Evolutionary conservation across 2,888 invertebrate species (phyloP).

Genomic region (Thera obeliscata): DNA sequence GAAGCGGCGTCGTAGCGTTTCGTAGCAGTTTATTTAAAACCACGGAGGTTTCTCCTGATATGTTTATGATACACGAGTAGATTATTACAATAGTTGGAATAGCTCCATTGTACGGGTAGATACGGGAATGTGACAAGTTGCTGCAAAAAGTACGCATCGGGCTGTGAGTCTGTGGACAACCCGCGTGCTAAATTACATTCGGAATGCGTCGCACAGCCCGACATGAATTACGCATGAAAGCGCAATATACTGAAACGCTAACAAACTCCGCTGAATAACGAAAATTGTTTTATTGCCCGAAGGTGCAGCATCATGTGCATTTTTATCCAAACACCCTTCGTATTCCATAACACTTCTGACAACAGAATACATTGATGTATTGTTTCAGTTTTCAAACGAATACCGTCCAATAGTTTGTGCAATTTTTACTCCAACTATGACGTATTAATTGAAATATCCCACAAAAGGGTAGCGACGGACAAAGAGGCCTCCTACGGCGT

Average conservation of each 20-base stretch:
- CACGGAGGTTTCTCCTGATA: not conserved
- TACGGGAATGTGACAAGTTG: conserved; percentile 1
- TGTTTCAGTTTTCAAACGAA: conserved; percentile 53
- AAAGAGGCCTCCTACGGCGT: conserved; percentile 51
- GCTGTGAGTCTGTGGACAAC: conserved; percentile 42
- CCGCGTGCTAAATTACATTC: conserved; percentile 74
- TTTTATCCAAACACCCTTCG: conserved; percentile 18
- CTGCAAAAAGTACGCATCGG: conserved; percentile 17
- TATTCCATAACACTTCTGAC: conserved; percentile 38
- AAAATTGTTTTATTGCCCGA: conserved; percentile 35
- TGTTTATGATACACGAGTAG: not conserved
- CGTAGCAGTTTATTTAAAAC: conserved; percentile 7
- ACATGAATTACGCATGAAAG: conserved; percentile 78
- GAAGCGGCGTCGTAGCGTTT: conserved; percentile 37
- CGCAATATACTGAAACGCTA: conserved; percentile 64
- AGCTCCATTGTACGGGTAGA: not conserved
- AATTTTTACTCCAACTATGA: conserved; percentile 54
- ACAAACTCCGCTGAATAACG: conserved; percentile 47
- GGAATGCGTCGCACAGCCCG: conserved; percentile 66
- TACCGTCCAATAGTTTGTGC: conserved; percentile 49
- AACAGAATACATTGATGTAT: conserved; percentile 49
- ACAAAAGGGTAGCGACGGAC: conserved; percentile 61
- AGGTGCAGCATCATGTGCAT: conserved; percentile 13
- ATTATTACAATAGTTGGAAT: conserved; percentile 4
- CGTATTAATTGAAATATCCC: conserved; percentile 70